phyloP scores from a whole-genome alignment of 2,888 invertebrate genomes.

The Caenorhabditis sulstoni region DNA sequence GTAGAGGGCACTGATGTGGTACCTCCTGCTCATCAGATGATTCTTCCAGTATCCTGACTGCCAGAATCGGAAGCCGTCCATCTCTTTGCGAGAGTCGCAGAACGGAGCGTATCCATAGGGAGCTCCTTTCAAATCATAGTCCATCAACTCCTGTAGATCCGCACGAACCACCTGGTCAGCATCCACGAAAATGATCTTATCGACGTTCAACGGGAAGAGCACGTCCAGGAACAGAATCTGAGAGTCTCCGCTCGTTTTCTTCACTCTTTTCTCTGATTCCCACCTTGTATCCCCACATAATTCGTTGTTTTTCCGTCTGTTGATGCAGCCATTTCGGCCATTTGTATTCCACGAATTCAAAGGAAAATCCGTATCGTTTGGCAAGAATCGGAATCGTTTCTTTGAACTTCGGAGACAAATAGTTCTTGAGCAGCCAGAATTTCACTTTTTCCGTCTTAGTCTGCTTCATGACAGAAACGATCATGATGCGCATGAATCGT shows the following conservation, averaged over 20 bases:
- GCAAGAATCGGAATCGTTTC: conserved; percentile 96
- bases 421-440: conserved; percentile 99
- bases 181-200: conserved; percentile 99
- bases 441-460: conserved; percentile 92
- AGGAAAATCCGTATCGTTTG: conserved; percentile 94
- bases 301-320: conserved; percentile 98
- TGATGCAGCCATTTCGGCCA: conserved; percentile 99
- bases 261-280: background rate
- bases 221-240: conserved; percentile 98
- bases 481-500: conserved; percentile 90
- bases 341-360: conserved; percentile 98
- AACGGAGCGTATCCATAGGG: conserved; percentile 89
- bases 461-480: conserved; percentile 89
- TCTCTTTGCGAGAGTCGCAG: conserved; percentile 96
- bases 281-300: conserved; percentile 90
- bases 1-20: conserved; percentile 91
- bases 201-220: conserved; percentile 95
- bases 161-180: conserved; percentile 88
- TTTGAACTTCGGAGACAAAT: conserved; percentile 95
- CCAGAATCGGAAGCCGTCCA: conserved; percentile 99
- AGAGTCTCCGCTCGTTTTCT: background rate
- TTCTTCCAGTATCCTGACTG: conserved; percentile 98
- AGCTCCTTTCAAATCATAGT: conserved; percentile 86
- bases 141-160: conserved; percentile 79
- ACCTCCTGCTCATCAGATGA: conserved; percentile 93